phyloP scores from a whole-genome alignment of 2,113 vertebrate species.

The Chitala chitala region DNA sequence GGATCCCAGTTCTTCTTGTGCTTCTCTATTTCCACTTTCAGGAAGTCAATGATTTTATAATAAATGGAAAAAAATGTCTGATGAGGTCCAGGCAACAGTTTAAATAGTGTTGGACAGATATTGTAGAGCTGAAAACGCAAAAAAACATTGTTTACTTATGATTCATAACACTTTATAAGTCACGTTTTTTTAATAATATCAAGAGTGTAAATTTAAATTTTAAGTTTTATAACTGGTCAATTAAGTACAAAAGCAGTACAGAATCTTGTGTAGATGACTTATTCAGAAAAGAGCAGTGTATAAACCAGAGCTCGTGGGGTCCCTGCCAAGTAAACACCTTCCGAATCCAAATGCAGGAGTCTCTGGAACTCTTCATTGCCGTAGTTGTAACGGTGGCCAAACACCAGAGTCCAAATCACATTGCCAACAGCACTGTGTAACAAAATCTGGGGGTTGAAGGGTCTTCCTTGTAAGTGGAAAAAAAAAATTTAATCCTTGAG shows the following conservation, averaged over 20 bases:
- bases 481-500: too few relatives aligned
- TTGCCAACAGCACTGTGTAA: constrained; percentile 72
- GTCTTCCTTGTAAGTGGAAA: constrained; percentile 55
- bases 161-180: too few relatives aligned
- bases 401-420: constrained; percentile 74
- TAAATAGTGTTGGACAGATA: constrained; percentile 44
- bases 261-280: too few relatives aligned
- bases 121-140: constrained; percentile 43
- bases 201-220: too few relatives aligned
- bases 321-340: constrained; percentile 46
- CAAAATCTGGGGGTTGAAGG: constrained; percentile 73
- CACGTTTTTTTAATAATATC: too few relatives aligned
- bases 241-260: too few relatives aligned
- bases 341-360: constrained; percentile 65
- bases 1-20: too few relatives aligned
- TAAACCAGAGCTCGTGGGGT: constrained; percentile 51
- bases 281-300: background rate
- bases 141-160: background rate
- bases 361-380: constrained; percentile 65
- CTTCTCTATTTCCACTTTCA: too few relatives aligned
- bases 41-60: too few relatives aligned
- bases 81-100: too few relatives aligned
- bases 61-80: too few relatives aligned
- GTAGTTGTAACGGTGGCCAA: constrained; percentile 83
- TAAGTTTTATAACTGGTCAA: too few relatives aligned